phyloP scores from a whole-genome alignment of 1,140 invertebrate genomes.

The Zophobas morio region DNA sequence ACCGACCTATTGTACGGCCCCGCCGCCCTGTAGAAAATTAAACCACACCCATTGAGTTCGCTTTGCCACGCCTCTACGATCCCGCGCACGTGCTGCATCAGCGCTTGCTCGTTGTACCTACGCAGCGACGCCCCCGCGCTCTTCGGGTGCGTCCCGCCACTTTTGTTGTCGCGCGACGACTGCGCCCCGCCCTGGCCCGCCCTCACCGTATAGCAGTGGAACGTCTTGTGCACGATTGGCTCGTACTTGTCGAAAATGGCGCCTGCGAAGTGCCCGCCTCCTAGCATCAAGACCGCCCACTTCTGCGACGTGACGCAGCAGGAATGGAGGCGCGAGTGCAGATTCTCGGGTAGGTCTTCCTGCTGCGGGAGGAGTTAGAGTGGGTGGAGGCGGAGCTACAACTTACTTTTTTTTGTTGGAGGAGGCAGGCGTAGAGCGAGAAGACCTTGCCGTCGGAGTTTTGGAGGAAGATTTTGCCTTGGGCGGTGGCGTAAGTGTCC shows the following conservation, averaged over 20 bases:
- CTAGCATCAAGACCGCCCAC: conserved; percentile 86
- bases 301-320: conserved; percentile 55
- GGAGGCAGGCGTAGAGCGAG: conserved; percentile 80
- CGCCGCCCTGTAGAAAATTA: conserved; percentile 85
- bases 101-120: conserved; percentile 83
- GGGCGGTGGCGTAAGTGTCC: conserved; percentile 73
- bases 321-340: conserved; percentile 49
- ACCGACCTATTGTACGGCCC: conserved; percentile 81
- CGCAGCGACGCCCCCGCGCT: conserved; percentile 88
- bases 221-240: conserved; percentile 85
- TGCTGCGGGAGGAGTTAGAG: conserved; percentile 35
- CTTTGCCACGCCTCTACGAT: conserved; percentile 79
- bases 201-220: conserved; percentile 89
- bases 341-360: conserved; percentile 51
- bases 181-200: conserved; percentile 89
- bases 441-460: conserved; percentile 78
- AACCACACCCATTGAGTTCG: conserved; percentile 77
- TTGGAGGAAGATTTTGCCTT: conserved; percentile 82
- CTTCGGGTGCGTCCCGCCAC: conserved; percentile 76
- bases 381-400: background rate
- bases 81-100: conserved; percentile 83
- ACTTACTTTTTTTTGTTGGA: conserved; percentile 77
- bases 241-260: conserved; percentile 82
- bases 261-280: conserved; percentile 90
- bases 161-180: conserved; percentile 77